These are phyloP conservation scores for Brachyopa scutellaris DNA, from an alignment of 2,888 invertebrate genomes.

Conservation along the genomic window DNA sequence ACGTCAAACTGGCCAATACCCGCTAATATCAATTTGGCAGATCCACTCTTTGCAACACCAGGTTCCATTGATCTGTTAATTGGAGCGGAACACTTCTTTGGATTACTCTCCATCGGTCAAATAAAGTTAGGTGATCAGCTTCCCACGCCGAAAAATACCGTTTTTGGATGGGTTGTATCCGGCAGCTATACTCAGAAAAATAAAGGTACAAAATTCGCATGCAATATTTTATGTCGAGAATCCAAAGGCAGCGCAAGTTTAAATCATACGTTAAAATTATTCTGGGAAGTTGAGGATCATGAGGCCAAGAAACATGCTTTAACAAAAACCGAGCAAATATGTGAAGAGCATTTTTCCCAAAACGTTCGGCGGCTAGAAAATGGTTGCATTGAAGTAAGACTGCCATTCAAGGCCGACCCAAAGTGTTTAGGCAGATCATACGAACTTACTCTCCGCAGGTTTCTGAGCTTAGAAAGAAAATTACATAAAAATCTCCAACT, in stretches of 20 bases:
- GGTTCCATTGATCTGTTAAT: constrained; percentile 63
- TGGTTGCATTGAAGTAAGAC: constrained; percentile 2
- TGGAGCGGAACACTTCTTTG: constrained; percentile 67
- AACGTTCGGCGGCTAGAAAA: background rate
- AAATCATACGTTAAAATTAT: constrained; percentile 16
- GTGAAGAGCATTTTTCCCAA: constrained; percentile 14
- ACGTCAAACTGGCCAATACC: background rate
- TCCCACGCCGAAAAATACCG: background rate
- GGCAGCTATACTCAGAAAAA: background rate
- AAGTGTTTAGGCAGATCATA: background rate
- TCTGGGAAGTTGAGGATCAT: constrained; percentile 30
- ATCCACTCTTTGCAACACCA: constrained; percentile 53
- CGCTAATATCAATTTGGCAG: constrained; percentile 1
- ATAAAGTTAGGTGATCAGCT: constrained; percentile 53
- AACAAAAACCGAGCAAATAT: constrained; percentile 6
- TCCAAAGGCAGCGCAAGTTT: background rate
- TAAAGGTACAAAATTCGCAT: background rate
- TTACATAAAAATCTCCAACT: background rate
- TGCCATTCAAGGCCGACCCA: constrained; percentile 13
- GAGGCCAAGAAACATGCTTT: background rate
- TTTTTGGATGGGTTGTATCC: background rate
- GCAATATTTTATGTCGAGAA: constrained; percentile 2
- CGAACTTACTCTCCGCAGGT: constrained; percentile 1
- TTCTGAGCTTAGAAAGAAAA: constrained; percentile 70
- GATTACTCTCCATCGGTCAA: constrained; percentile 64